phyloP scores from a whole-genome alignment of 2,888 invertebrate species.

The Caenorhabditis macrosperma region DNA sequence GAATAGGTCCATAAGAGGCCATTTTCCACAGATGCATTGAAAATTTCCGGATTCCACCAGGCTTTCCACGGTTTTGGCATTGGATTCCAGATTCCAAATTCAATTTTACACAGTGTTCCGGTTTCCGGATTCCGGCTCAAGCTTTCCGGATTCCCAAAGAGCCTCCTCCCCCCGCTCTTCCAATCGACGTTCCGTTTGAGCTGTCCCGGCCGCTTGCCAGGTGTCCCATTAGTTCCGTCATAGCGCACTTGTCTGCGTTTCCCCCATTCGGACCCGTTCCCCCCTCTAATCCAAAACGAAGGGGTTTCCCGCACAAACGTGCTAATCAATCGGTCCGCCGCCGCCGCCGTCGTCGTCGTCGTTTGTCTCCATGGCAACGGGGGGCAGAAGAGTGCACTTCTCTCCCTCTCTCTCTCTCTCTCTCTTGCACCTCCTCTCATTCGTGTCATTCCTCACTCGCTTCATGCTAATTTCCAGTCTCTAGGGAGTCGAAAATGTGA shows the following conservation, averaged over 20 bases:
- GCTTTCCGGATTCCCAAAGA: too few relatives aligned
- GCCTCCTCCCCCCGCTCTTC: too few relatives aligned
- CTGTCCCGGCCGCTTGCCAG: neutral
- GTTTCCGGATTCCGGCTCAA: too few relatives aligned
- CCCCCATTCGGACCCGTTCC: conserved; percentile 9
- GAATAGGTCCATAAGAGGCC: too few relatives aligned
- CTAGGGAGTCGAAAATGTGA: conserved; percentile 23
- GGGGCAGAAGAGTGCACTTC: conserved; percentile 26
- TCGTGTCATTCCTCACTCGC: neutral
- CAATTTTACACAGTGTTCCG: too few relatives aligned
- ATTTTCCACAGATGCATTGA: too few relatives aligned
- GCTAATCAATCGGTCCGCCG: conserved; percentile 36
- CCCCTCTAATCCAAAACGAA: conserved; percentile 10
- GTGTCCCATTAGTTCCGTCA: neutral
- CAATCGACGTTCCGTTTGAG: too few relatives aligned
- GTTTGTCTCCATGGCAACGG: conserved; percentile 37
- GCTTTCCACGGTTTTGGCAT: too few relatives aligned
- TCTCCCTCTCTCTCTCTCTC: neutral
- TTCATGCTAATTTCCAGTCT: conserved; percentile 15
- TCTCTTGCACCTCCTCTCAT: conserved; percentile 7
- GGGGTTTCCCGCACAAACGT: conserved; percentile 48
- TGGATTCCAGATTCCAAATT: too few relatives aligned
- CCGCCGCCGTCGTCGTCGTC: neutral
- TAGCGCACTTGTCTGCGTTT: neutral
- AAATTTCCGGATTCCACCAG: too few relatives aligned